These are phyloP conservation scores for Drosophila quasianomalipes DNA, from an alignment of 2,888 invertebrate species.

Conservation along the genomic window DNA sequence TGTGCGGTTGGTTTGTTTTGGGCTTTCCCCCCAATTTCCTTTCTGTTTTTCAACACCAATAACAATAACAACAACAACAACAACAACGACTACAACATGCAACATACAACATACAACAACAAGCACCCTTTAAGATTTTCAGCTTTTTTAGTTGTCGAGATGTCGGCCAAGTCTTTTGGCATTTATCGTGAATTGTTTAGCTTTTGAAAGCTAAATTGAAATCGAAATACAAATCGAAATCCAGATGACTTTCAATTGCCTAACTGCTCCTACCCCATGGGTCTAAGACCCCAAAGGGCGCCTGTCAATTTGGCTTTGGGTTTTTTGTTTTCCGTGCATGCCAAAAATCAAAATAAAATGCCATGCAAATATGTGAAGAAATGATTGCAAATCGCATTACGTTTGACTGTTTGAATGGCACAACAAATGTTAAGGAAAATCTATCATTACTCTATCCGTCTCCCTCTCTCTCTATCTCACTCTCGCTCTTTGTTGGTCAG, in stretches of 20 bases:
- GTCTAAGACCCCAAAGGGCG: slow-evolving; percentile 49
- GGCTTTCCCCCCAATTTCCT: neutral
- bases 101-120: slow-evolving; percentile 16
- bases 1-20: slow-evolving; percentile 6
- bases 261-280: neutral
- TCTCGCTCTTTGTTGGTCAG: neutral
- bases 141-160: neutral
- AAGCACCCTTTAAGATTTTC: slow-evolving; percentile 36
- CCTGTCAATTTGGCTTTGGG: slow-evolving; percentile 38
- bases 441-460: neutral
- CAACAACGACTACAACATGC: neutral
- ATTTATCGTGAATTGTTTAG: slow-evolving; percentile 31
- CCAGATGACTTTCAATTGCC: slow-evolving; percentile 30
- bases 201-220: slow-evolving; percentile 24
- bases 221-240: slow-evolving; percentile 28
- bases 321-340: neutral
- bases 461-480: neutral
- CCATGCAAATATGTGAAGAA: neutral
- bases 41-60: neutral
- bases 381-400: slow-evolving; percentile 1
- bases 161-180: slow-evolving; percentile 20
- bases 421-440: neutral
- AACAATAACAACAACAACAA: neutral
- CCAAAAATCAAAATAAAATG: neutral
- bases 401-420: neutral